Evolutionary conservation across 2,797 vertebrate species (phyloP).

Genomic region (Odontamblyopus lacepedii): DNA sequence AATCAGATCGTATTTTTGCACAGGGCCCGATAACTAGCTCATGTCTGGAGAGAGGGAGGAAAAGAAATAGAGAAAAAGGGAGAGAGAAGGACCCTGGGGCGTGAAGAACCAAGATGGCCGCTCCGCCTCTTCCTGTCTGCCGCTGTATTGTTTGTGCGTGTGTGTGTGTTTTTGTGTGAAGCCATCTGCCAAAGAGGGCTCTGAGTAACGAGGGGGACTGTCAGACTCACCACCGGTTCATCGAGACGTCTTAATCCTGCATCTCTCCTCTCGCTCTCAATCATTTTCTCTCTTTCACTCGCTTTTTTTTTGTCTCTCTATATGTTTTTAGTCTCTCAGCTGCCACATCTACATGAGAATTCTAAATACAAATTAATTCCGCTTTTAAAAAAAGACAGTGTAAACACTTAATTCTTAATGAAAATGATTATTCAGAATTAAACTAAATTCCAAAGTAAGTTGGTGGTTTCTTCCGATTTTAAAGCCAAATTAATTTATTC

Average conservation of each 20-base stretch:
- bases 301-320: too few species aligned
- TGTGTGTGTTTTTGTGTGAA: slow-evolving; percentile 27
- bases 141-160: slow-evolving; percentile 29
- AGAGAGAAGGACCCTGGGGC: neutral
- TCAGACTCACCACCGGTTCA: slow-evolving; percentile 59
- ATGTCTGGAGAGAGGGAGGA: neutral
- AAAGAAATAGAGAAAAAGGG: neutral
- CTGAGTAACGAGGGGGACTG: slow-evolving; percentile 63
- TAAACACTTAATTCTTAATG: too few species aligned
- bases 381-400: too few species aligned
- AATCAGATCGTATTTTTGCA: slow-evolving; percentile 14
- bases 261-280: slow-evolving; percentile 26
- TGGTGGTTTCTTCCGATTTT: too few species aligned
- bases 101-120: neutral
- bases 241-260: slow-evolving; percentile 59
- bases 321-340: too few species aligned
- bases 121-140: slow-evolving; percentile 3
- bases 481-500: too few species aligned
- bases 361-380: too few species aligned
- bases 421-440: too few species aligned
- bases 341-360: too few species aligned
- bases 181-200: slow-evolving; percentile 54
- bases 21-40: slow-evolving; percentile 8
- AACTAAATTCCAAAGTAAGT: too few species aligned
- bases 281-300: slow-evolving; percentile 16